Evolutionary conservation across 1,140 invertebrate genomes (phyloP).

Genomic region (Diabrotica undecimpunctata): DNA sequence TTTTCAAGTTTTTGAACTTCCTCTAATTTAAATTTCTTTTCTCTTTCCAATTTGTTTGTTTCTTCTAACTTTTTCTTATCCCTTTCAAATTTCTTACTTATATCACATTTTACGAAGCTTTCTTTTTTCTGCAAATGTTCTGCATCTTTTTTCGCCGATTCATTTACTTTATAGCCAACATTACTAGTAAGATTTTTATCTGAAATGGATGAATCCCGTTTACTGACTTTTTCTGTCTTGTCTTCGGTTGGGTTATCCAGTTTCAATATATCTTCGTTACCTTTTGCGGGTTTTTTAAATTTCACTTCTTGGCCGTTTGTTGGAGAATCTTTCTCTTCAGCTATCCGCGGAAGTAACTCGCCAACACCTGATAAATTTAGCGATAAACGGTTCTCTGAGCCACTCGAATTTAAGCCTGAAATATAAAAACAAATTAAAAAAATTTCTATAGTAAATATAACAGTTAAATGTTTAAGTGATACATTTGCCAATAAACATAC

Average conservation of each 20-base stretch:
- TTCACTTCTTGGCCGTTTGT: constrained; percentile 49
- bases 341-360: constrained; percentile 65
- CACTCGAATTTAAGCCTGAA: constrained; percentile 11
- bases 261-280: constrained; percentile 1
- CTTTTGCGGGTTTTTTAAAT: constrained; percentile 17
- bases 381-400: constrained; percentile 44
- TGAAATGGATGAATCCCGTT: neutral
- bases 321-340: constrained; percentile 81
- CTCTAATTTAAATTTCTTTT: neutral
- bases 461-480: no score
- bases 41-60: neutral
- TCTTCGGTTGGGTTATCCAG: neutral
- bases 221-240: neutral
- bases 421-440: neutral
- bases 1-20: neutral
- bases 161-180: neutral
- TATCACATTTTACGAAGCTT: neutral
- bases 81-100: neutral
- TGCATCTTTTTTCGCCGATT: neutral
- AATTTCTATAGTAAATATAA: neutral
- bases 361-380: constrained; percentile 49
- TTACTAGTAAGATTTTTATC: neutral
- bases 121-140: neutral
- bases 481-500: no score
- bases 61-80: constrained; percentile 1